Evolutionary conservation across 2,797 vertebrate species (phyloP).

Genomic region (Mergus octosetaceus): DNA sequence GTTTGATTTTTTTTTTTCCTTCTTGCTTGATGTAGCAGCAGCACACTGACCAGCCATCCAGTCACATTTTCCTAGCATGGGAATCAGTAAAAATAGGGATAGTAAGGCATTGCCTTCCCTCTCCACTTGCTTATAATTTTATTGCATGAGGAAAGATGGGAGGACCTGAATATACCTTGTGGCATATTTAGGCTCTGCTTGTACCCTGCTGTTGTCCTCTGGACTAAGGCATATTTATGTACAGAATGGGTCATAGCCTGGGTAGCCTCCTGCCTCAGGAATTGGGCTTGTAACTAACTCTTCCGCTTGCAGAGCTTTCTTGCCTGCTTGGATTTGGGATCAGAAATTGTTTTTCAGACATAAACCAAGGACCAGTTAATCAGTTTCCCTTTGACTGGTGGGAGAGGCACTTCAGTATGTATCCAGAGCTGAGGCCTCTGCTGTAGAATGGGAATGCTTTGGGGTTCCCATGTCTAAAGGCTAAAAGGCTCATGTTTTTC

Average conservation of each 20-base stretch:
- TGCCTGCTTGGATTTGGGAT: neutral
- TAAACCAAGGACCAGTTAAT: neutral
- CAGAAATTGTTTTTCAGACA: neutral
- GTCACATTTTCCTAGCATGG: neutral
- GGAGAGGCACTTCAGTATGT: neutral
- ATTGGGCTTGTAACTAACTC: neutral
- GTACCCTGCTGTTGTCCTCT: neutral
- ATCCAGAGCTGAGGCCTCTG: neutral
- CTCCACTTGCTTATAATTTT: neutral
- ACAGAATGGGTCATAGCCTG: neutral
- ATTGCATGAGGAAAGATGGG: neutral
- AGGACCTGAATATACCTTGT: neutral
- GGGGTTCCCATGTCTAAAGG: neutral
- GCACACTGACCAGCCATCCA: accelerated
- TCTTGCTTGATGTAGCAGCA: neutral
- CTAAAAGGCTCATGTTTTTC: neutral
- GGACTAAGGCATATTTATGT: neutral
- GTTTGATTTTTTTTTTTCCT: neutral
- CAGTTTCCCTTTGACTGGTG: neutral
- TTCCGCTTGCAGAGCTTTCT: neutral
- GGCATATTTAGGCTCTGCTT: neutral
- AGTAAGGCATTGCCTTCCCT: neutral
- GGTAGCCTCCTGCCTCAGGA: neutral
- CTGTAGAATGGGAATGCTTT: neutral
- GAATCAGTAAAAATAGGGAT: neutral